These are phyloP conservation scores for Lordiphosa stackelbergi DNA, from an alignment of 1,140 invertebrate species.

Conservation along the genomic window DNA sequence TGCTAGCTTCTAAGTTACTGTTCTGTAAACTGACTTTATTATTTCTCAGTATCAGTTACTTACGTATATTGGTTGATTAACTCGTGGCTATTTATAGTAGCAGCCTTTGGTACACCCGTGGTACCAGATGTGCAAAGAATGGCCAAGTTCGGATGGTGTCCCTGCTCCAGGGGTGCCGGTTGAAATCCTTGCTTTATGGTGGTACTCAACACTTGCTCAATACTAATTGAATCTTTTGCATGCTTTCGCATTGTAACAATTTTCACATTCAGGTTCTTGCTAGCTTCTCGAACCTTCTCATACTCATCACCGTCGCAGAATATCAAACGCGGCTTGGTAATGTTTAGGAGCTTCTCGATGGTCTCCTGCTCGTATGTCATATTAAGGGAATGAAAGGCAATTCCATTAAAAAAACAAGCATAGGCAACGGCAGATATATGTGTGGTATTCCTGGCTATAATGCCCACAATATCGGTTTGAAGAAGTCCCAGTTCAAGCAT, in stretches of 20 bases:
- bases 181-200: slow-evolving; percentile 1
- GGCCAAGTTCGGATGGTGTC: slow-evolving; percentile 27
- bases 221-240: background rate
- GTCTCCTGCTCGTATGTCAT: slow-evolving; percentile 6
- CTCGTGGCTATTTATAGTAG: slow-evolving; percentile 80
- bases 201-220: slow-evolving; percentile 8
- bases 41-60: background rate
- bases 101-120: slow-evolving; percentile 87
- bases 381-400: slow-evolving; percentile 10
- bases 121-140: slow-evolving; percentile 82
- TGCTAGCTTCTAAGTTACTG: no score
- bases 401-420: slow-evolving; percentile 19
- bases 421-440: slow-evolving; percentile 7
- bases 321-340: slow-evolving; percentile 28
- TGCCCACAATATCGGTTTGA: slow-evolving; percentile 18
- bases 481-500: slow-evolving; percentile 10
- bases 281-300: slow-evolving; percentile 6
- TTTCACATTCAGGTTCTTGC: slow-evolving; percentile 5
- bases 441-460: slow-evolving; percentile 14
- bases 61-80: background rate
- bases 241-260: slow-evolving; percentile 25
- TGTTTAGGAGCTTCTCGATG: slow-evolving; percentile 15
- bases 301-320: slow-evolving; percentile 39
- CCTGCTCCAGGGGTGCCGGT: slow-evolving; percentile 14
- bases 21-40: background rate